Evolutionary conservation across 1,140 invertebrate genomes (phyloP), one percentile per base, ranked within the genome.

Genomic region (Ruditapes philippinarum): DNA sequence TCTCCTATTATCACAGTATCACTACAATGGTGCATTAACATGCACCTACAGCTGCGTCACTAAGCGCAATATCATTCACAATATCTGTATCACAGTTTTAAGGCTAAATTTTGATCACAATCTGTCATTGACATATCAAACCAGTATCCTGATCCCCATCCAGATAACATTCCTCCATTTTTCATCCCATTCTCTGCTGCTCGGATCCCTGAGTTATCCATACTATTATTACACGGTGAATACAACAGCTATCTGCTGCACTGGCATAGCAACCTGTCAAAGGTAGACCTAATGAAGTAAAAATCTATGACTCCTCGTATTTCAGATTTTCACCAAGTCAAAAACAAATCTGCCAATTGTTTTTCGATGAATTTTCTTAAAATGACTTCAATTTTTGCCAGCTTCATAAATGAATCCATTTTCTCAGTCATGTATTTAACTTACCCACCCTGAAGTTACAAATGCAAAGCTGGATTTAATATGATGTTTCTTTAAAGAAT

Each of bases 1-100:
- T 86, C 84, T 28, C 73, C 70, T 40, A 86, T 54, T 76, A 86
- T 86, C 84, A 86, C 84, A 76, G 84, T 78, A 60, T 86, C 70
- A 73, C 84, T 25, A 74, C 84, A 28, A 86, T 31, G 49, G 84
- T 1, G 76, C 25, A 42, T 31, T 49, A 22, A 45, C 49, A 42
- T n/a, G 28, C 62, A 17, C 65, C 45, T 25, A 82, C 49, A 73
- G 33, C 31, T 22, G 42, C 31, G 17, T 45, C 62, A 68, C 31
- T 70, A 17, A 33, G 28, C 22, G 57, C 25, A 0, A 62, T 2
- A 62, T 40, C 54, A 40, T 40, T 45, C 14, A 3, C 25, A 17
- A 25, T 40, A 17, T 65, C 79, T 25, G 42, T 45, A 45, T 40
- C 54, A 81, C 49, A 57, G 22, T 81, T 49, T n/a, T 76, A 76